Conservation (phyloP, 2,888 invertebrate species). For the Lacanobia oleracea region DNA sequence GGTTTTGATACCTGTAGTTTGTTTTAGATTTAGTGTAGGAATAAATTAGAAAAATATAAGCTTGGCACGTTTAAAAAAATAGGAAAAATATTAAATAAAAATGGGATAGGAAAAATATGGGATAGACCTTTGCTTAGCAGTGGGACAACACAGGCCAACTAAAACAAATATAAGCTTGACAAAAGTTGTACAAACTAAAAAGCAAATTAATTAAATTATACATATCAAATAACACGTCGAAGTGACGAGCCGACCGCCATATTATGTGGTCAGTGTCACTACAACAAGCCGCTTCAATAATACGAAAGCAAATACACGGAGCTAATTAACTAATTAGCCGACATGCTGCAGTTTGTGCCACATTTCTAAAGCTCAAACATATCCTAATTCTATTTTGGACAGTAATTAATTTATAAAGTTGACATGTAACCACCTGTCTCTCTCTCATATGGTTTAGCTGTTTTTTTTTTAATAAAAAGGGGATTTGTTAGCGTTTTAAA, state of each 20-base stretch:
- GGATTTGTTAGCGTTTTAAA: too few species aligned
- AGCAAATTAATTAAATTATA: neutral
- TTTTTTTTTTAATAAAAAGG: too few species aligned
- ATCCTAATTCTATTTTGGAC: constrained; percentile 27
- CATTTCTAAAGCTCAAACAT: constrained; percentile 38
- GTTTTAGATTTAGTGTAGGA: neutral
- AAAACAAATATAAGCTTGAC: too few species aligned
- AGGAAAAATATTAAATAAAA: too few species aligned
- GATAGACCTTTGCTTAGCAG: too few species aligned
- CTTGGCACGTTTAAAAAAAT: too few species aligned
- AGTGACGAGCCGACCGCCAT: constrained; percentile 11
- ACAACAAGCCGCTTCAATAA: constrained; percentile 23
- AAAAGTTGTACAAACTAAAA: too few species aligned
- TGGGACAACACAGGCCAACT: too few species aligned
- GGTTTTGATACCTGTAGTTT: neutral
- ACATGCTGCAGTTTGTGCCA: constrained; percentile 24
- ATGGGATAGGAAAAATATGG: too few species aligned
- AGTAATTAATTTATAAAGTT: constrained; percentile 54
- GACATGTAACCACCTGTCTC: too few species aligned
- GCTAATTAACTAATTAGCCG: constrained; percentile 48
- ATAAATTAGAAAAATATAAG: neutral
- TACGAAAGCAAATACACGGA: constrained; percentile 42
- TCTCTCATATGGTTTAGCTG: too few species aligned
- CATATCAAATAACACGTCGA: neutral
- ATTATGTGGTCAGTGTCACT: constrained; percentile 39